Evolutionary conservation across 1,140 invertebrate species (phyloP).

Genomic region (Cheumatopsyche charites): DNA sequence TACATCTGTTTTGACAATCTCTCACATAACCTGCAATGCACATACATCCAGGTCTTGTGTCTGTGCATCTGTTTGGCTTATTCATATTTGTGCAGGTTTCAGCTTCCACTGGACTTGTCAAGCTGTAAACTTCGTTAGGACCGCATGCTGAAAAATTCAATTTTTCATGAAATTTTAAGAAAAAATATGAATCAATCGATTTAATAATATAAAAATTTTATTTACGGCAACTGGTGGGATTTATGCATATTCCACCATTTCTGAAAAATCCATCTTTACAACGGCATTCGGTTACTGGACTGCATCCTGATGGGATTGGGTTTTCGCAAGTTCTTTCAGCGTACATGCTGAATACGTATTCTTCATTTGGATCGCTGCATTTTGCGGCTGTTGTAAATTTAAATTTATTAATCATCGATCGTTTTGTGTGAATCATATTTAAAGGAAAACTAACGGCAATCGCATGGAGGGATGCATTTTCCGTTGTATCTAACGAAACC

Average conservation of each 20-base stretch:
- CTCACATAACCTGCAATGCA: background rate
- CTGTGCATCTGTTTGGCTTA: background rate
- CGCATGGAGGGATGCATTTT: background rate
- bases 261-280: slow-evolving; percentile 19
- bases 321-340: slow-evolving; percentile 22
- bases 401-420: background rate
- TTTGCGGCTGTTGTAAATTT: background rate
- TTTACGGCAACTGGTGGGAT: slow-evolving; percentile 9
- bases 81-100: slow-evolving; percentile 13
- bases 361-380: slow-evolving; percentile 25
- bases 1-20: slow-evolving; percentile 13
- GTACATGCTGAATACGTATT: background rate
- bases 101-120: background rate
- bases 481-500: slow-evolving; percentile 17
- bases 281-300: slow-evolving; percentile 15
- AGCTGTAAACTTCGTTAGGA: slow-evolving; percentile 6
- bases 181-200: no score
- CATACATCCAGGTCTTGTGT: slow-evolving; percentile 26
- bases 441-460: slow-evolving; percentile 19
- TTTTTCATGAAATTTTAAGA: background rate
- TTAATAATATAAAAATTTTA: background rate
- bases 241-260: slow-evolving; percentile 17
- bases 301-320: background rate
- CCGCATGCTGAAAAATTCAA: slow-evolving; percentile 13
- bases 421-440: background rate